A percentile compares a stretch with the other conserved stretches of the same genome.
phyloP scores from a whole-genome alignment of 2,888 invertebrate species.

The Athalia rosae region DNA sequence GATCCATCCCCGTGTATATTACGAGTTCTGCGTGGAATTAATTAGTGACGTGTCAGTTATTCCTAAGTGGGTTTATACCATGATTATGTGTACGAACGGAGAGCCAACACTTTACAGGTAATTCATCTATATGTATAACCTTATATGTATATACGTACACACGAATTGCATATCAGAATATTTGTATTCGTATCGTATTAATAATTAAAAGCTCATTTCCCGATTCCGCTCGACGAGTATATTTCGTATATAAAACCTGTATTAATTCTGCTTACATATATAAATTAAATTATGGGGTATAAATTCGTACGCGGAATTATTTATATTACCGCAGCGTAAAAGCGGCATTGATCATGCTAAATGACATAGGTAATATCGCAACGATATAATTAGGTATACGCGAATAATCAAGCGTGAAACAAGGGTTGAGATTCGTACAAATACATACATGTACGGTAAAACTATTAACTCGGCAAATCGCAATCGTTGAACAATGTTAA shows the following conservation, averaged over 20 bases:
- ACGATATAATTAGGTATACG: no score
- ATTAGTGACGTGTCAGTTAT: constrained; percentile 68
- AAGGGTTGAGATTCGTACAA: no score
- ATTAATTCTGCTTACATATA: constrained; percentile 1
- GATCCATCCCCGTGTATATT: constrained; percentile 30
- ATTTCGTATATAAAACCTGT: neutral
- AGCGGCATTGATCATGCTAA: no score
- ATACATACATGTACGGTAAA: no score
- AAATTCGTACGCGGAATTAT: neutral
- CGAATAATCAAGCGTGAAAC: no score
- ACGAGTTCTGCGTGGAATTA: constrained; percentile 57
- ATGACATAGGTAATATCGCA: no score
- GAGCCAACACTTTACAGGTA: constrained; percentile 8
- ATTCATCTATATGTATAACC: neutral
- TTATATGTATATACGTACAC: neutral
- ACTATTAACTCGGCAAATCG: no score
- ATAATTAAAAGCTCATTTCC: constrained; percentile 43
- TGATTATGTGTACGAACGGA: constrained; percentile 11
- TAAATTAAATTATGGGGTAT: neutral
- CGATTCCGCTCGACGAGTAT: constrained; percentile 3
- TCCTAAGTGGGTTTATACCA: constrained; percentile 56
- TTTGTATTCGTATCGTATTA: neutral
- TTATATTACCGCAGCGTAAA: no score
- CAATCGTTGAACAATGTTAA: no score
- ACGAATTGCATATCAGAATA: neutral